phyloP scores from a whole-genome alignment of 2,113 vertebrate genomes.

The Isurus oxyrinchus region DNA sequence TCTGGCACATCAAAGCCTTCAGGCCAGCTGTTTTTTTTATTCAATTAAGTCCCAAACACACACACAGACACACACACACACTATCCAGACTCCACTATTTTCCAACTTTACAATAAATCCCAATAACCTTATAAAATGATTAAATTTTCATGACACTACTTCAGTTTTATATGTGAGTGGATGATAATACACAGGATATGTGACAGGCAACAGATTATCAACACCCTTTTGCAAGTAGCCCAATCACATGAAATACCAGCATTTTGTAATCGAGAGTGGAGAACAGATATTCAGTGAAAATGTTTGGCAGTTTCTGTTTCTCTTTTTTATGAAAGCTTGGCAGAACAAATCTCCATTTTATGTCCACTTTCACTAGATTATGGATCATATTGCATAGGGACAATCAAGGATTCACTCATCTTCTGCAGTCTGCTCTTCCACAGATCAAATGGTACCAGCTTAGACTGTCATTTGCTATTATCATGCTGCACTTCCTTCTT shows the following conservation, averaged over 20 bases:
- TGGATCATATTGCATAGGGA: neutral
- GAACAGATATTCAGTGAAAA: neutral
- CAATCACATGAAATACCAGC: neutral
- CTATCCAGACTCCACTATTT: too few species aligned
- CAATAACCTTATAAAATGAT: too few species aligned
- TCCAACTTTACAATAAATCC: too few species aligned
- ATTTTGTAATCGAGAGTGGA: neutral
- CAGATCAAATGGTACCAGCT: neutral
- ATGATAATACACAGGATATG: neutral
- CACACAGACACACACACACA: too few species aligned
- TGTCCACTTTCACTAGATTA: neutral
- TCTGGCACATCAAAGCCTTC: too few species aligned
- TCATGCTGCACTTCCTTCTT: neutral
- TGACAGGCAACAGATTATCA: neutral
- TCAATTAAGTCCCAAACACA: too few species aligned
- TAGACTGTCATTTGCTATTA: neutral
- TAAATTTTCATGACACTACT: too few species aligned
- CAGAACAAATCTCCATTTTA: neutral
- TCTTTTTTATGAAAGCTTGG: neutral
- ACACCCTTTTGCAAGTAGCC: neutral
- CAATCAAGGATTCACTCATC: neutral
- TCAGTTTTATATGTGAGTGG: neutral
- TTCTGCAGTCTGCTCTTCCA: neutral
- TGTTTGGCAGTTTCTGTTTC: neutral
- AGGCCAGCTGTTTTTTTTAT: too few species aligned